phyloP scores from a whole-genome alignment of 2,113 vertebrate genomes.

The Toxostoma redivivum region DNA sequence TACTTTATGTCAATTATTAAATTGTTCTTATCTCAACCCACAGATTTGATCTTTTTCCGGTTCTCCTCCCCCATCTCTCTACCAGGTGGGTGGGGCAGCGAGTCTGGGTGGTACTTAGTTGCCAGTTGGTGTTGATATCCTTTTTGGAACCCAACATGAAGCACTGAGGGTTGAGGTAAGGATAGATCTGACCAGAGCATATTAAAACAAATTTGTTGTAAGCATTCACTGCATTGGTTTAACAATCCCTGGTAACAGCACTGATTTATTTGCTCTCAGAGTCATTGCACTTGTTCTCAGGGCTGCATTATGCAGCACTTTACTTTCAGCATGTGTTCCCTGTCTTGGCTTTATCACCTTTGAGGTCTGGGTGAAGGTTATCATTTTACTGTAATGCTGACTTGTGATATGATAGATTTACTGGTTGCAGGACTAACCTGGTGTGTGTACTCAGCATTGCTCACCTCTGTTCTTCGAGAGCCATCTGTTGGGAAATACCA shows the following conservation, averaged over 20 bases:
- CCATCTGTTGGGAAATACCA: not conserved
- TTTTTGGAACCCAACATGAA: not conserved
- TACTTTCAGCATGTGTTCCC: not conserved
- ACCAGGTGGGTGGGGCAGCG: not conserved
- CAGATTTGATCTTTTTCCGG: not conserved
- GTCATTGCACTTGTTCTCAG: not conserved
- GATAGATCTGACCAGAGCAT: not conserved
- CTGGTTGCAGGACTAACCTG: not conserved
- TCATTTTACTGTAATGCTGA: not conserved
- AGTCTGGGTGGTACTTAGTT: not conserved
- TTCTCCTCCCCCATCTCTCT: not conserved
- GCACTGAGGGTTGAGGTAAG: not conserved
- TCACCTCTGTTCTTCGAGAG: not conserved
- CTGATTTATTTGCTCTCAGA: not conserved
- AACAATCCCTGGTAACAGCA: not conserved
- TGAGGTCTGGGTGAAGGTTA: not conserved
- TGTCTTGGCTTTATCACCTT: not conserved
- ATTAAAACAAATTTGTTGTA: not conserved
- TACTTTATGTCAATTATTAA: not conserved
- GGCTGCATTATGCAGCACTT: not conserved
- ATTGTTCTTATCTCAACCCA: not conserved
- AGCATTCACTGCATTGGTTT: not conserved
- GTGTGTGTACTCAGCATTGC: not conserved
- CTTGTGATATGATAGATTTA: not conserved
- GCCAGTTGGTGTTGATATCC: not conserved